Conservation (phyloP, 2,888 invertebrate genomes). For the Epistrophe grossulariae region DNA sequence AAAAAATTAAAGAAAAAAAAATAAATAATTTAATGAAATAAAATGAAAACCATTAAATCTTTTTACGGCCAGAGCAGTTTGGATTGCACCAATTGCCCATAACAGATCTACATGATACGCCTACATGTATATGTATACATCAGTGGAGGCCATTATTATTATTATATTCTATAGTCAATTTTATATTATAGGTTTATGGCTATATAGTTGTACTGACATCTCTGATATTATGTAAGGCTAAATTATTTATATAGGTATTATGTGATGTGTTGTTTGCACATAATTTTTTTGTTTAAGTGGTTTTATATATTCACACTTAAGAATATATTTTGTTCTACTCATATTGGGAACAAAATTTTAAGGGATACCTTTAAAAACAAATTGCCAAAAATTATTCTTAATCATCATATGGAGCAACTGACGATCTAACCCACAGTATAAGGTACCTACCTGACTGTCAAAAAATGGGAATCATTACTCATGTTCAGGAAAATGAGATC, state of each 20-base stretch:
- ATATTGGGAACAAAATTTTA: not conserved
- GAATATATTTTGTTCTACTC: not conserved
- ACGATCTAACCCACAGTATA: not conserved
- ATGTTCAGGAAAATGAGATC: too few relatives aligned
- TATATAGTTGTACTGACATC: not conserved
- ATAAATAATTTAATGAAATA: slow-evolving; percentile 2
- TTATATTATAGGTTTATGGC: not conserved
- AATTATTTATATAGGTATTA: too few relatives aligned
- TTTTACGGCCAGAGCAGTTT: slow-evolving; percentile 50
- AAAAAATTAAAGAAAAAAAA: not conserved
- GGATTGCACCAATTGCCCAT: slow-evolving; percentile 54
- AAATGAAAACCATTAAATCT: slow-evolving; percentile 57
- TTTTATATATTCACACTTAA: not conserved
- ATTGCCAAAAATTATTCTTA: not conserved
- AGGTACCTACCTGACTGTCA: too few relatives aligned
- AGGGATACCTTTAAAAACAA: not conserved
- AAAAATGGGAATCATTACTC: too few relatives aligned
- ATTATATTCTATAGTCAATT: slow-evolving; percentile 43
- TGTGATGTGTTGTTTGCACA: slow-evolving; percentile 8
- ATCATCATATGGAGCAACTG: not conserved
- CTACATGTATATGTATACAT: slow-evolving; percentile 9
- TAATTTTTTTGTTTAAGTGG: slow-evolving; percentile 20
- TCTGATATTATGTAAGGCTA: not conserved
- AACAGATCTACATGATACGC: slow-evolving; percentile 50
- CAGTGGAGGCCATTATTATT: slow-evolving; percentile 45